Base-by-base conservation (phyloP, 2,113 vertebrate genomes). In the Psittacula cyanocephala region DNA sequence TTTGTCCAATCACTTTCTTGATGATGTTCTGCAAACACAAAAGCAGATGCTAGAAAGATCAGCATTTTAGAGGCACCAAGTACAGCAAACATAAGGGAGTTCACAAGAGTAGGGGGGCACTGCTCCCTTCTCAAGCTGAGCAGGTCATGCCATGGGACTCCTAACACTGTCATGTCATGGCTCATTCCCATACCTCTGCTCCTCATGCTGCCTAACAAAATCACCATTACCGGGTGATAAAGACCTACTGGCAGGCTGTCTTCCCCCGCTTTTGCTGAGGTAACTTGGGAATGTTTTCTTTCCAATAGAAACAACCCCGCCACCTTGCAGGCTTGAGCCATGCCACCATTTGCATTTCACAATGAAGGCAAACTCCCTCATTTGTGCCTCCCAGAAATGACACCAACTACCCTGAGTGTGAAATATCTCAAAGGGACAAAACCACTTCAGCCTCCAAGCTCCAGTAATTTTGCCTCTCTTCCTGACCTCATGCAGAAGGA, bases 1-100 rank as follows among this genome's bases (percentile, higher is more conserved):
- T 99, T 97, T 99, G 99, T 60, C 99, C 99, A 0, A 99, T 99
- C 96, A 99, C 99, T 97, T 99, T 99, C 98, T 99, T 99, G 98
- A 99, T 99, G 98, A 99, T 99, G 96, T 99, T 99, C 99, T 99
- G 98, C 39, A 94, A 97, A 95, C 17, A 98, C 79, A 96, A 97
- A 92, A 98, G 77, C 69, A 95, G 78, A 89, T 23, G 57, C 50
- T 49, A 79, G 16, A 72, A 59, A 84, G 23, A 41, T 84, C 62
- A 93, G 81, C 31, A 16, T 49, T 75, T 79, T 10, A 67, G 78
- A 91, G 76, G 67, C 77, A 93, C 3, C 3, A 14, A 74, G 50
- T 20, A 47, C 25, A 37, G 37, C 57, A 86, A 76, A 50, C 52
- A 25, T 14, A 37, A 62, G 7, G 10, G 22, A 17, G 20, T 24